Conservation (phyloP, 2,797 vertebrate genomes). For the Etheostoma perlongum region DNA sequence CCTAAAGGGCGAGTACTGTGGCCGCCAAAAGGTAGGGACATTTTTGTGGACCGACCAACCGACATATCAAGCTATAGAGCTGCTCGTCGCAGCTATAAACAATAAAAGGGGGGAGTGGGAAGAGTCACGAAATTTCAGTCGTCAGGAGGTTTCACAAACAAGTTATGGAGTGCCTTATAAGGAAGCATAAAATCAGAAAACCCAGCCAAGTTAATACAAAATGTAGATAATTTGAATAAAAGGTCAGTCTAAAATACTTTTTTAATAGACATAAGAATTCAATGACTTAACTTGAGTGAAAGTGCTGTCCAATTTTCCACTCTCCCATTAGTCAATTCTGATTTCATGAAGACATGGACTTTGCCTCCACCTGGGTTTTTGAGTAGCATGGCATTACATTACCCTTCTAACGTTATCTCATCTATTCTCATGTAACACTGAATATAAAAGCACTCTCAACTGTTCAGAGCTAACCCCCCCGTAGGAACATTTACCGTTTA, state of each 20-base stretch:
- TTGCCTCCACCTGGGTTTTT: constrained; percentile 45
- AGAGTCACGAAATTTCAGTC: not conserved
- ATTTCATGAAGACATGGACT: constrained; percentile 27
- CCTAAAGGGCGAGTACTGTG: no score
- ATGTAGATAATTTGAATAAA: not conserved
- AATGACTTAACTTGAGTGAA: no score
- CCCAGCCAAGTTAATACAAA: not conserved
- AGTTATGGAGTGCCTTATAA: not conserved
- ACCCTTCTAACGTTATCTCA: constrained; percentile 62
- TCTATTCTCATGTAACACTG: constrained; percentile 64
- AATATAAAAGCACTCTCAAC: constrained; percentile 43
- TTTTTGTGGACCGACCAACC: no score
- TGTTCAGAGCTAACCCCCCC: constrained; percentile 10
- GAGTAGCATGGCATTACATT: constrained; percentile 75
- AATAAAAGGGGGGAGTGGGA: not conserved
- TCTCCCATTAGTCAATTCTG: constrained; percentile 16
- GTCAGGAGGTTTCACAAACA: not conserved
- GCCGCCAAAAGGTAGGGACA: no score
- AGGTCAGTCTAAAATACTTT: not conserved
- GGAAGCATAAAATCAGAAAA: not conserved
- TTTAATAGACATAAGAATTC: not conserved
- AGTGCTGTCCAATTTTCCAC: constrained; percentile 1
- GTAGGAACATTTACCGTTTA: constrained; percentile 24
- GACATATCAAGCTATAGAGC: no score
- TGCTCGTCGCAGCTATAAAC: no score